phyloP scores from a whole-genome alignment of 2,797 vertebrate genomes.

The Hoplostethus mediterraneus region DNA sequence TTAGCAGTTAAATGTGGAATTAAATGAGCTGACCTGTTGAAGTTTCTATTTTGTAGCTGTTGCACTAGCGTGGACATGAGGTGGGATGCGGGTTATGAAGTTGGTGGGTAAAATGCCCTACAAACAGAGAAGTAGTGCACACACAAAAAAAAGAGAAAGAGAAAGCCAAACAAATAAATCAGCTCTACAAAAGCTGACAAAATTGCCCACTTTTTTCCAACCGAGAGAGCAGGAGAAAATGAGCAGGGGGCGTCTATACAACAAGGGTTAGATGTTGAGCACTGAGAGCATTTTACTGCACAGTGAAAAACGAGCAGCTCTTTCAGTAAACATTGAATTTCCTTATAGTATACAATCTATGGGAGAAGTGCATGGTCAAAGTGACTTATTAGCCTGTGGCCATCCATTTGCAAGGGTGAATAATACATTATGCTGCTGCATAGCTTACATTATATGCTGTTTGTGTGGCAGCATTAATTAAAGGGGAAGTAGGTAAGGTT shows the following conservation, averaged over 20 bases:
- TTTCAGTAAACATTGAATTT: not conserved
- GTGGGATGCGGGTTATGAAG: not conserved
- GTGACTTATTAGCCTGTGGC: too few species aligned
- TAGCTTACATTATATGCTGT: not conserved
- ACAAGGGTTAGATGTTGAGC: not conserved
- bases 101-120: not conserved
- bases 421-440: slow-evolving; percentile 8
- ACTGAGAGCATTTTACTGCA: not conserved
- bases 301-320: not conserved
- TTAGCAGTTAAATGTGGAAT: too few species aligned
- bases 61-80: not conserved
- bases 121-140: not conserved
- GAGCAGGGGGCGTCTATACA: not conserved
- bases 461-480: slow-evolving; percentile 18
- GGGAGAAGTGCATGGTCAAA: not conserved
- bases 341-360: not conserved
- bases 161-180: slow-evolving; percentile 28
- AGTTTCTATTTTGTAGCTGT: too few species aligned
- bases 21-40: too few species aligned
- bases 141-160: not conserved
- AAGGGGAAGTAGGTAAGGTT: slow-evolving; percentile 12
- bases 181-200: slow-evolving; percentile 4
- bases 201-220: not conserved
- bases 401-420: not conserved
- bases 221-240: not conserved